Percentiles rank a stretch among this genome's conserved stretches.
phyloP scores from a whole-genome alignment of 2,113 vertebrate genomes.

The Serilophus lunatus region DNA sequence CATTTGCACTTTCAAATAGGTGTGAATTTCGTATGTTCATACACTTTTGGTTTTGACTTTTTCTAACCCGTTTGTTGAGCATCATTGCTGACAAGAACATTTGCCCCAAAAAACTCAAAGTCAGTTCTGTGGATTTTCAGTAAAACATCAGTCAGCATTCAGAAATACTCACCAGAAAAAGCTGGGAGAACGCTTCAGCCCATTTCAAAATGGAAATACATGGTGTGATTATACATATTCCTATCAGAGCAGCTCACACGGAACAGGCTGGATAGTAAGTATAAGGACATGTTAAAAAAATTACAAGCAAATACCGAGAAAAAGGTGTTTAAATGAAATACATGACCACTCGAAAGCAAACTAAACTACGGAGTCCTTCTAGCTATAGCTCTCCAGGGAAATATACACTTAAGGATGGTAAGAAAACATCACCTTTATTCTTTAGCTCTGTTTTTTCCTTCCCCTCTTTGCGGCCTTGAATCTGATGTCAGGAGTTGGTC shows the following conservation, averaged over 20 bases:
- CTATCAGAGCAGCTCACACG: not conserved
- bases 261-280: not conserved
- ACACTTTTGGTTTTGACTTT: not conserved
- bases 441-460: not conserved
- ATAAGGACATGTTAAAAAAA: not conserved
- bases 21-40: not conserved
- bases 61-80: not conserved
- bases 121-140: not conserved
- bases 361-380: not conserved
- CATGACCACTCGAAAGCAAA: not conserved
- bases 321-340: not conserved
- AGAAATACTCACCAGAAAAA: not conserved
- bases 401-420: not conserved
- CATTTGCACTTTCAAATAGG: not conserved
- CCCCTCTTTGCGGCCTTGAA: not conserved
- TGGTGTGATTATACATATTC: not conserved
- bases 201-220: not conserved
- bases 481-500: not conserved
- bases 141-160: not conserved
- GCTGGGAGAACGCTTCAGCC: not conserved
- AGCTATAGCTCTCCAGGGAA: not conserved
- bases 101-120: not conserved
- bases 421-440: not conserved
- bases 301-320: rapidly evolving
- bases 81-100: not conserved